Base-by-base conservation (phyloP, 2,888 invertebrate genomes). In the Blastobasis adustella region DNA sequence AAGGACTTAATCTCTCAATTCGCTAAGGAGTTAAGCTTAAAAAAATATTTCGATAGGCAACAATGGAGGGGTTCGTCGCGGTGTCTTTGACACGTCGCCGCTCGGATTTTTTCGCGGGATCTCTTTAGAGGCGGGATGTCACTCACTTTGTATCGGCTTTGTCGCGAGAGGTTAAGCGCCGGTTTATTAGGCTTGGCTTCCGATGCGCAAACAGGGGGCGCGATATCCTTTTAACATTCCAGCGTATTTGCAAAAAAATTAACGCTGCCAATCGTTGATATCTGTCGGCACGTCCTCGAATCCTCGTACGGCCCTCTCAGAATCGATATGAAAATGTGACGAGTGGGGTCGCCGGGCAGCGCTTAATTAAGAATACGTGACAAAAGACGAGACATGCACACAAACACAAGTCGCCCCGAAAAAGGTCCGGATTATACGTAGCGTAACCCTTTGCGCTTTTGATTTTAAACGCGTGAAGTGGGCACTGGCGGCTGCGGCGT, bases 341-440 rank as follows among this genome's bases (percentile, higher is more conserved):
- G 80, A 79, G 76, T 73, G 75, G 82, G 82, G 84, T 77, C 69
- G 76, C 74, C 9, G 42, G 8, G 73, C 75, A 77, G 77, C 73
- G 78, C 77, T 89, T 89, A 89, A 89, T 89, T 89, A 89, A 87
- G 89, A 88, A 86, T 88, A 89, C 89, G 89, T 89, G 89, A 89
- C 87, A 89, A 89, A 89, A 89, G 89, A 88, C 81, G 86, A 82
- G 85, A 83, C 83, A 79, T 78, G 77, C 81, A 82, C 81, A 84
- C 79, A 84, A 79, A 83, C 74, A 83, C 76, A 82, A 82, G 82
- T 76, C 70, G 75, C 71, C 64, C 63, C 65, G 78, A 85, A 87
- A 89, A 88, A 87, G 88, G 87, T 82, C 77, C 72, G 84, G 87
- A 87, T 86, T 88, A 88, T 23, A 23, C 23, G 23, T 23, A 23